Base-by-base conservation (phyloP, 1,140 invertebrate species). In the Phortica variegata region DNA sequence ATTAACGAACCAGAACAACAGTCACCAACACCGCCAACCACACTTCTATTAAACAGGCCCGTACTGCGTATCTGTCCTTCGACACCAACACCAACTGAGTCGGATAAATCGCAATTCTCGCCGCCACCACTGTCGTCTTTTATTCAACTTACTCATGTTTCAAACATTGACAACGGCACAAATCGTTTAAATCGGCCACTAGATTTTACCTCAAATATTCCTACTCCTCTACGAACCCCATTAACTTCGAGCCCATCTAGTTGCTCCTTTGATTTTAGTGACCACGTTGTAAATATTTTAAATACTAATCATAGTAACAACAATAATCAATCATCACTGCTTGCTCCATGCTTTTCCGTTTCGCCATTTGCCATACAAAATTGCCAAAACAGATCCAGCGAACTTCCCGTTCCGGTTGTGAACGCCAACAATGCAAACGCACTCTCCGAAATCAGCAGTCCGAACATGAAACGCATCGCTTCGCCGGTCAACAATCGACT, bases 271-370 rank as follows among this genome's bases (percentile, higher is more conserved):
- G 16, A 16, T 36, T 36, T 13, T 36, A 36, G 33, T 18, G 17
- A 20, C 7, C 66, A 54, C 59, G 57, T 49, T 71, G 58, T 72
- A 65, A 58, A 68, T 72, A 65, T 61, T 31, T 61, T 50, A 68
- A 61, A 61, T 71, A 71, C 68, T 71, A 71, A 71, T 54, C 66
- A 66, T 63, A 59, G 66, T 66, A 61, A 71, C 56, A 58, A 60
- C 47, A 62, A 68, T 72, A 68, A 69, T 65, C 52, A 62, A 54
- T 60, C 65, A 60, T 69, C 68, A 72, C 65, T 72, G 69, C 69
- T 72, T 72, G 69, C 65, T 69, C 69, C 69, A 61, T 61, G 50
- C 54, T 56, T 53, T 53, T 56, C 50, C 53, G 54, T 56, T 56
- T 56, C 54, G 54, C 45, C 54, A 68, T 68, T 53, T 58, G 38